Evolutionary conservation across 2,113 vertebrate species (phyloP), one percentile per base, ranked within the genome.

Genomic region (Paracanthobrama guichenoti): DNA sequence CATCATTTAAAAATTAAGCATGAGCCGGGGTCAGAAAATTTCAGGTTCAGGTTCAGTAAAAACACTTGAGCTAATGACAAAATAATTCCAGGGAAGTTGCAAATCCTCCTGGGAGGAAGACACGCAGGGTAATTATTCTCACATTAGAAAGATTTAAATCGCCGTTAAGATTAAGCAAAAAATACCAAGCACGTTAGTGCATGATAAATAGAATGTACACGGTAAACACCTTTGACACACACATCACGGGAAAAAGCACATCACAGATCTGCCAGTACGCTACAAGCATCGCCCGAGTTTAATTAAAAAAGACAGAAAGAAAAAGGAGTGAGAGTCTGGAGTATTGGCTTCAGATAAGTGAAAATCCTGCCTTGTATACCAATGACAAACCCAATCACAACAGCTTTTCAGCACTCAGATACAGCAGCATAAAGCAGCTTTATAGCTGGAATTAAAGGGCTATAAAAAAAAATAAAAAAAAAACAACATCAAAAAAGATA

Each of bases 271-370:
- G n/a, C 44, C 28, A 66, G 66, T 13, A 28, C 12, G 82, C 59
- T 75, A 66, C 67, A 26, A 82, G 44, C 53, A 72, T 84, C n/a
- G 20, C 57, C 72, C 26, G 9, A 53, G 79, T 77, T 62, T 78
- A 55, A 79, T 64, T 88, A 83, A 69, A 81, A 71, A 57, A 10
- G 78, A 85, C 53, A 46, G 60, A 24, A 14, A 69, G 60, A 31
- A 20, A 69, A 12, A 75, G 84, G 73, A 53, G 46, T 11, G 35
- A 66, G 78, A 74, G 24, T 28, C 13, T 46, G 13, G 20, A 82
- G 44, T 42, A 62, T 76, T 81, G 59, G 12, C 67, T 55, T 76
- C 73, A 67, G 59, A 39, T 64, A 39, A 78, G 67, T 66, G 53
- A 71, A 87, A 26, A 44, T 42, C 72, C 53, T 84, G 73, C 26